Base-by-base conservation (phyloP, 2,888 invertebrate genomes). In the Chrysolina oricalcia region DNA sequence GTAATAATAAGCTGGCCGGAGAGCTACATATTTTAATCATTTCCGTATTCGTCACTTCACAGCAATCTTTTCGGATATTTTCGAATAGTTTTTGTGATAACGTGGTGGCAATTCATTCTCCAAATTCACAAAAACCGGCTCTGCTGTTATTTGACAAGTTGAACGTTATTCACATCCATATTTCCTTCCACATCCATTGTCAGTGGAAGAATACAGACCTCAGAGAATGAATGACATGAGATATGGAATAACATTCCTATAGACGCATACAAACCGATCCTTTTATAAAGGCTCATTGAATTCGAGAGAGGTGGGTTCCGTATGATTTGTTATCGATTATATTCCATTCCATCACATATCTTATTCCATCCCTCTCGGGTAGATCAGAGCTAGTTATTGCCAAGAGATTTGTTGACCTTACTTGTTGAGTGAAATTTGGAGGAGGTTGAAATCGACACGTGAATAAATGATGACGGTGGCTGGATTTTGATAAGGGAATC, bases 361-460 rank as follows among this genome's bases (percentile, higher is more conserved):
- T 27, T 11, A 59, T 53, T 21, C 53, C 59, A 59, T 35, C 19
- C 21, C 13, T 27, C 13, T 10, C 59, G 59, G 1, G n/a, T 0
- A 27, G 23, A 59, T 59, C 59, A 50, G 23, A 4, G 15, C 27
- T 1, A 59, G 27, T 35, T 59, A 59, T 59, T 59, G 59, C 2
- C 59, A 27, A 35, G 59, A 59, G 59, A 59, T 59, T n/a, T 59
- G 59, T 59, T 59, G 59, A 59, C 59, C n/a, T 35, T 27, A 27
- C 59, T 59, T 35, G 35, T 59, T 35, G 59, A 35, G 59, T 15
- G 35, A 4, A 59, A 35, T 35, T 59, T 10, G 5, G 19, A 35
- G 9, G 59, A n/a, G 27, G n/a, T 23, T 23, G 23, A 9, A 23
- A n/a, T n/a, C 17, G 23, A 46, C 59, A 50, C 59, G 13, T 23